phyloP scores from a whole-genome alignment of 2,797 vertebrate genomes.

The Garrulus glandarius region DNA sequence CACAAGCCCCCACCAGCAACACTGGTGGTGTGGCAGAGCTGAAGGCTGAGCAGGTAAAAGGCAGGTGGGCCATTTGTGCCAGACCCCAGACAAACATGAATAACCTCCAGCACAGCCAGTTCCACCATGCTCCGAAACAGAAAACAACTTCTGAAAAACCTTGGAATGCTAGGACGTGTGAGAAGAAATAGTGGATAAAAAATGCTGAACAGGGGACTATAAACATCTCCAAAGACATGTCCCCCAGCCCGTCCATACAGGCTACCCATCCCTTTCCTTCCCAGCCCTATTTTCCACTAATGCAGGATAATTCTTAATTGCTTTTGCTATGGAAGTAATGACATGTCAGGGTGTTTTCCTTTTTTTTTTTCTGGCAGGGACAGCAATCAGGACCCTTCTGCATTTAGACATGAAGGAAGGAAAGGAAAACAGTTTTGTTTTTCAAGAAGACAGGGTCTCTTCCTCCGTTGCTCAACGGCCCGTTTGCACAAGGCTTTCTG shows the following conservation, averaged over 20 bases:
- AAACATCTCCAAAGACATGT: neutral
- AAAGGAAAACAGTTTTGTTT: conserved; percentile 47
- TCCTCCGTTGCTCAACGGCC: conserved; percentile 30
- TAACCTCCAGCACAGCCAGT: neutral
- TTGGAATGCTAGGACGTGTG: neutral
- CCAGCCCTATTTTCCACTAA: neutral
- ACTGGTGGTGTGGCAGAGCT: neutral
- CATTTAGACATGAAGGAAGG: neutral
- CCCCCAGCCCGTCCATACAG: neutral
- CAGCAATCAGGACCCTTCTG: neutral
- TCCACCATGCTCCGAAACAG: neutral
- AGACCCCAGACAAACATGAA: neutral
- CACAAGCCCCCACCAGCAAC: neutral
- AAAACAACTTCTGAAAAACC: neutral
- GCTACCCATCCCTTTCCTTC: neutral
- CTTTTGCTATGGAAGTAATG: neutral
- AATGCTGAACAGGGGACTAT: neutral
- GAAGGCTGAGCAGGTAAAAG: neutral
- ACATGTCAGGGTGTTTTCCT: neutral
- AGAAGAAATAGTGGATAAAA: neutral
- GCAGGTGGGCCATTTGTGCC: neutral
- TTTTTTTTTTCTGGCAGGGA: neutral
- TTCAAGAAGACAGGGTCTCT: conserved; percentile 11
- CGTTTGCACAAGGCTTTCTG: conserved; percentile 59
- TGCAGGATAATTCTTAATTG: neutral